Conservation (phyloP, 2,797 vertebrate species). For the Hirundo rustica region DNA sequence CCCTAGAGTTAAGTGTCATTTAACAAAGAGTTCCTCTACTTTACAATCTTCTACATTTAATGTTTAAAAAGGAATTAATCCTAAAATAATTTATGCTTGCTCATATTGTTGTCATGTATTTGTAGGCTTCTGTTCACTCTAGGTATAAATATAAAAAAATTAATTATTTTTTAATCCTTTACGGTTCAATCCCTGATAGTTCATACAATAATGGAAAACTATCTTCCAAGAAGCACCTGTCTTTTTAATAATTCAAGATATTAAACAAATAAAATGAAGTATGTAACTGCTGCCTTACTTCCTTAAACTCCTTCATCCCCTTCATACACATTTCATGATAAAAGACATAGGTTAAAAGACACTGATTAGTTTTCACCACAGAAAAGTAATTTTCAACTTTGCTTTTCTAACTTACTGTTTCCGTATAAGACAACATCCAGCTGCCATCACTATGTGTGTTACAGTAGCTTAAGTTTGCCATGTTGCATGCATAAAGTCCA, state of each 20-base stretch:
- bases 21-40: background rate
- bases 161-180: conserved; percentile 4
- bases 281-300: background rate
- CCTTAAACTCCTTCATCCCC: background rate
- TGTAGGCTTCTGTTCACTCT: background rate
- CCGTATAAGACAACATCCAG: background rate
- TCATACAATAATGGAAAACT: conserved; percentile 31
- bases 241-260: conserved; percentile 68
- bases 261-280: conserved; percentile 64
- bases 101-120: background rate
- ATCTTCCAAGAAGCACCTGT: background rate
- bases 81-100: background rate
- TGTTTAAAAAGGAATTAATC: background rate
- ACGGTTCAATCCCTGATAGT: background rate
- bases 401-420: background rate
- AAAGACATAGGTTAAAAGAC: conserved; percentile 45
- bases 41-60: background rate
- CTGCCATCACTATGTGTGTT: background rate
- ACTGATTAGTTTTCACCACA: conserved; percentile 8
- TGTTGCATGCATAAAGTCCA: background rate
- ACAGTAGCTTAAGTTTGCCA: background rate
- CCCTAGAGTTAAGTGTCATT: background rate
- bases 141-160: background rate
- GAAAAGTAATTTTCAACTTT: conserved; percentile 8
- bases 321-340: conserved; percentile 9